These are phyloP conservation scores for Pachycephala philippinensis DNA, from an alignment of 2,113 vertebrate genomes.

Conservation along the genomic window DNA sequence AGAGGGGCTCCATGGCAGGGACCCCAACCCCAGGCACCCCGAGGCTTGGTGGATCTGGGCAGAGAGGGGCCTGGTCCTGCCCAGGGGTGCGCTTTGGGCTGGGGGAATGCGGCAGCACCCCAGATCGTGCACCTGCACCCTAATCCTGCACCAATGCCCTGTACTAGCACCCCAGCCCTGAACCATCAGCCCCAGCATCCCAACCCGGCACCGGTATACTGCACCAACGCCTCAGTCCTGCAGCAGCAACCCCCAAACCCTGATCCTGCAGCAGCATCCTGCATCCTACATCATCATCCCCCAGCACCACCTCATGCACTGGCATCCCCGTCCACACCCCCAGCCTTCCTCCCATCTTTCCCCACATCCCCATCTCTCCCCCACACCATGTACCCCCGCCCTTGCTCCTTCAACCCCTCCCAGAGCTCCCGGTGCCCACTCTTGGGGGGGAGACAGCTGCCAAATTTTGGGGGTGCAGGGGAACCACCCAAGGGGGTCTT, in stretches of 20 bases:
- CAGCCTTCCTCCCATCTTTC: no score
- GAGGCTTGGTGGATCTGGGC: not conserved
- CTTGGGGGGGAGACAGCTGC: not conserved
- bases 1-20: not conserved
- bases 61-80: not conserved
- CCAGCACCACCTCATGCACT: no score
- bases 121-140: not conserved
- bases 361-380: not conserved
- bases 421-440: not conserved
- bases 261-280: not conserved
- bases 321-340: not conserved
- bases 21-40: not conserved
- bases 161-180: not conserved
- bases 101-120: not conserved
- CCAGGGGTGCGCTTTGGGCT: fast-evolving
- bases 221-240: no score
- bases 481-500: no score
- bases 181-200: not conserved
- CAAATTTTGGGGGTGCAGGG: not conserved
- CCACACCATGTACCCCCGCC: not conserved
- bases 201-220: fast-evolving
- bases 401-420: not conserved
- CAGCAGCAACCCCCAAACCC: not conserved
- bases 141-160: not conserved
- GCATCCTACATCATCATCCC: not conserved